Conservation (phyloP, 2,797 vertebrate genomes). For the Pipistrellus kuhlii region DNA sequence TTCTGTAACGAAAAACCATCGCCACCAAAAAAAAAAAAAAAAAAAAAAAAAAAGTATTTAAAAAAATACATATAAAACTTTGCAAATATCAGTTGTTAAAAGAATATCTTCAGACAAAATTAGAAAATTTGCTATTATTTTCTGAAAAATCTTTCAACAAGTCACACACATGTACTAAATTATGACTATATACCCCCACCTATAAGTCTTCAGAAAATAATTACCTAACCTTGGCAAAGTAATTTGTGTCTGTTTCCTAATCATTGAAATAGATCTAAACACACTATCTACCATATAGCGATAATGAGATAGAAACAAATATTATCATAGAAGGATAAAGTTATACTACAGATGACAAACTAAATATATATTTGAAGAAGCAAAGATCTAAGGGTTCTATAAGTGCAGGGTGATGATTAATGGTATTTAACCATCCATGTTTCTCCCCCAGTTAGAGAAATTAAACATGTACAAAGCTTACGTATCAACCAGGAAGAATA, state of each 20-base stretch:
- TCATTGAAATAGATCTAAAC: background rate
- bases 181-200: background rate
- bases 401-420: background rate
- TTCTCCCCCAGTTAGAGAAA: conserved; percentile 34
- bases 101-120: conserved; percentile 35
- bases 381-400: background rate
- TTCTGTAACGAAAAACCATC: conserved; percentile 87
- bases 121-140: conserved; percentile 27
- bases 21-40: background rate
- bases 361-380: background rate
- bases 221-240: background rate
- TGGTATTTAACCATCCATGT: background rate
- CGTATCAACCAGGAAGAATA: background rate
- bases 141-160: conserved; percentile 50
- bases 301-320: background rate
- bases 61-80: background rate
- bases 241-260: conserved; percentile 32
- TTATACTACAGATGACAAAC: background rate
- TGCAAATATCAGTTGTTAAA: conserved; percentile 42
- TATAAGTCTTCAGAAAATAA: conserved; percentile 18
- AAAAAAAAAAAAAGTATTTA: conserved; percentile 28
- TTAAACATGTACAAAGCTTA: background rate
- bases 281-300: background rate
- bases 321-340: background rate
- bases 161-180: conserved; percentile 14